Base-by-base conservation (phyloP, 2,888 invertebrate species). In the Selenia dentaria region DNA sequence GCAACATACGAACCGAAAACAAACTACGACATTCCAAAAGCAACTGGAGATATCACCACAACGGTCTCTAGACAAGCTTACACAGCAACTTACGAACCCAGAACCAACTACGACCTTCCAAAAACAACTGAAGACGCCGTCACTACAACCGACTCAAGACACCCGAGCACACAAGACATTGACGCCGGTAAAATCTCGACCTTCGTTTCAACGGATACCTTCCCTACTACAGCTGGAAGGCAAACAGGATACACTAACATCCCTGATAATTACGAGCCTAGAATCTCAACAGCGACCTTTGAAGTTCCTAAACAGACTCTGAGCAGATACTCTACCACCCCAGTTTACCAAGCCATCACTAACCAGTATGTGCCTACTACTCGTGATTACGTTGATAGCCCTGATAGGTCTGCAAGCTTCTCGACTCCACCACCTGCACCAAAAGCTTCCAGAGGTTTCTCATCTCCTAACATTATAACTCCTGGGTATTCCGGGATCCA, bases 401-500 rank as follows among this genome's bases (percentile, higher is more conserved):
- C 54, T 22, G 57, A 54, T 11, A 40, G 42, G 28, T 40, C 36
- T 25, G 49, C 48, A 45, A 57, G 43, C 33, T 59, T 43, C 43
- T 48, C 53, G 4, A 52, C 44, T 31, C 39, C 46, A 9, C 54
- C 59, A 39, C 50, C 61, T 33, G 41, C 38, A 20, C 20, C 51
- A 24, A 44, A 49, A 28, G 37, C 37, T 35, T 25, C 51, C 6
- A 46, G 61, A 20, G 52, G 47, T 16, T 57, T 52, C 34, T 50
- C 60, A 10, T 58, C 56, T n/a, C 56, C 60, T 39, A 60, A 54
- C 33, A 36, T 60, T 20, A 54, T 60, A 24, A 50, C 48, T 8
- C 45, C 57, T 36, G 64, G 61, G 2, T 63, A 51, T 40, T 57
- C 62, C 32, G 61, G 58, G 8, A 36, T 62, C 43, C 64, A 40